Percentiles rank a stretch among this genome's conserved stretches.
Conservation (phyloP, 2,113 vertebrate species). For the Saccopteryx leptura region DNA sequence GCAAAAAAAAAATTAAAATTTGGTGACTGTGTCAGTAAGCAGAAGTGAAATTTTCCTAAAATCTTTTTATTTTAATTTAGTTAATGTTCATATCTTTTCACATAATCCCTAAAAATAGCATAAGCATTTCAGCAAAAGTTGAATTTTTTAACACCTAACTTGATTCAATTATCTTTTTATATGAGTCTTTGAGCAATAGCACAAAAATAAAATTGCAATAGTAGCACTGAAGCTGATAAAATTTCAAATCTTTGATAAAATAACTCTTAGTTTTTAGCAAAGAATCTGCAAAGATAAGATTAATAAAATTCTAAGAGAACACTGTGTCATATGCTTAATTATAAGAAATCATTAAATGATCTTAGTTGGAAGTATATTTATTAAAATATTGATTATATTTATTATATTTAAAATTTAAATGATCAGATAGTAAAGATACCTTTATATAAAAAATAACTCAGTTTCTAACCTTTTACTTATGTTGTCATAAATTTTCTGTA, state of each 20-base stretch:
- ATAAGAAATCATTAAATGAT: not conserved
- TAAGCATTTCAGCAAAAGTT: not conserved
- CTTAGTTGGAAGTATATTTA: conserved; percentile 31
- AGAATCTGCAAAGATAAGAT: not conserved
- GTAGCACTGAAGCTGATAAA: not conserved
- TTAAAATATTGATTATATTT: conserved; percentile 27
- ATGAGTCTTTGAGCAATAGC: not conserved
- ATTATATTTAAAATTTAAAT: conserved; percentile 8
- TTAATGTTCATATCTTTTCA: conserved; percentile 12
- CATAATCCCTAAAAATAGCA: conserved; percentile 42
- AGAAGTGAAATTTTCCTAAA: not conserved
- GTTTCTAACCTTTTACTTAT: conserved; percentile 33
- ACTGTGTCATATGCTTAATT: not conserved
- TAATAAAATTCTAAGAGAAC: conserved; percentile 13
- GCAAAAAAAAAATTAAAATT: not conserved
- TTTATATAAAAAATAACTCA: not conserved
- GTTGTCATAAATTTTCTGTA: conserved; percentile 17
- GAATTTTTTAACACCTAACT: not conserved
- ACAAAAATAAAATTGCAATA: conserved; percentile 46
- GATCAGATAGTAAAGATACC: not conserved
- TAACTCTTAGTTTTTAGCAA: conserved; percentile 10
- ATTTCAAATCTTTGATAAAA: conserved; percentile 53
- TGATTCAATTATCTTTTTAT: conserved; percentile 47
- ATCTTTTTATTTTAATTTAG: conserved; percentile 19
- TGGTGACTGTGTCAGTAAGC: not conserved